These are phyloP conservation scores for Listronotus bonariensis DNA, from an alignment of 1,140 invertebrate genomes.

Conservation along the genomic window DNA sequence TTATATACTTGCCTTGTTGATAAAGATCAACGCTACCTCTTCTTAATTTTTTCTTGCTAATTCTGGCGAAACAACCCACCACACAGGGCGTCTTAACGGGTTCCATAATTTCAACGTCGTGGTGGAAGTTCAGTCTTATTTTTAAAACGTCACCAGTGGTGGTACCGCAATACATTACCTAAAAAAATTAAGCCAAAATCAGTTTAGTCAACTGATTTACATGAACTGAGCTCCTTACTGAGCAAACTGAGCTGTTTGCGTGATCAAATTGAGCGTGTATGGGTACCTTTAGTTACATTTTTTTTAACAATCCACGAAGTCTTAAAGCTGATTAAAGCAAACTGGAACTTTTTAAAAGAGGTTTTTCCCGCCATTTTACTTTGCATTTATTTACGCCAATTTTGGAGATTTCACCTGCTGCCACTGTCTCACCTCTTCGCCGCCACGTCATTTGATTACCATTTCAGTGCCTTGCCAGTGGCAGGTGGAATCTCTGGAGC, in stretches of 20 bases:
- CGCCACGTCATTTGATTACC: no score
- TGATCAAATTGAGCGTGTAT: no score
- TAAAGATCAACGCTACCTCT: slow-evolving; percentile 57
- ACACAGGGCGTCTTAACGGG: slow-evolving; percentile 63
- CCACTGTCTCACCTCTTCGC: neutral
- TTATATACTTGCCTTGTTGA: slow-evolving; percentile 42
- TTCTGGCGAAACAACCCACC: slow-evolving; percentile 71
- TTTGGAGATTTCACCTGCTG: neutral
- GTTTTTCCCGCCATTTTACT: no score
- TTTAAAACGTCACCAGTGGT: slow-evolving; percentile 73
- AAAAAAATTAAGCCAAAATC: slow-evolving; percentile 6
- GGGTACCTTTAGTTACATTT: no score
- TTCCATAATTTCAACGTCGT: slow-evolving; percentile 60
- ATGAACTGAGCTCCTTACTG: no score
- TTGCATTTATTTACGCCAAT: neutral
- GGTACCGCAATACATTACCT: slow-evolving; percentile 80
- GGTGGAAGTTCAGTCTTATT: slow-evolving; percentile 68
- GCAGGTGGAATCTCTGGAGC: no score
- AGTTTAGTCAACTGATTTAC: no score
- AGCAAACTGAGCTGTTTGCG: no score
- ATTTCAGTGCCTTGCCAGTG: no score
- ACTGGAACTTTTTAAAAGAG: no score
- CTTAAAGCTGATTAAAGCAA: no score
- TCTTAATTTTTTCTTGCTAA: slow-evolving; percentile 56
- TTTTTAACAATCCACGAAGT: no score